A percentile compares a stretch with the other conserved stretches of the same genome.
Evolutionary conservation across 2,888 invertebrate species (phyloP).

Genomic region (Theristus sp.): DNA sequence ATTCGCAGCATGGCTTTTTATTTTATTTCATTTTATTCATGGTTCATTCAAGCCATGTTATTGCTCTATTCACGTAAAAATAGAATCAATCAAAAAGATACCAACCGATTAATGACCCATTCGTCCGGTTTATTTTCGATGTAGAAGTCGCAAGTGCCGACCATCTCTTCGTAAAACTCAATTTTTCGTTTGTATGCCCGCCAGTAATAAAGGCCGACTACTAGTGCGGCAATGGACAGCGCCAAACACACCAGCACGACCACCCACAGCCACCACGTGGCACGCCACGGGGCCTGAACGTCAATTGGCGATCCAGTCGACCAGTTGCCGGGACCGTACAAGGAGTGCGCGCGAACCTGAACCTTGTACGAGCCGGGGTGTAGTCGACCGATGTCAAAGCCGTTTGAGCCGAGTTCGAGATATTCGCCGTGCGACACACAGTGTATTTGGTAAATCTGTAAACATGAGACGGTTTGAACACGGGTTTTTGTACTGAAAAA

Average conservation of each 20-base stretch:
- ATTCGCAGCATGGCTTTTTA: too few species aligned
- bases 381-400: not conserved
- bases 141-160: not conserved
- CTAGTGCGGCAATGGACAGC: too few species aligned
- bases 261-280: too few species aligned
- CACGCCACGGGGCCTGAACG: not conserved
- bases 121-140: not conserved
- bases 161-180: not conserved
- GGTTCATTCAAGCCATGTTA: too few species aligned
- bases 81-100: not conserved
- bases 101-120: not conserved
- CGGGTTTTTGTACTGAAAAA: too few species aligned
- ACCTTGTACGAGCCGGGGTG: not conserved
- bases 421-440: not conserved
- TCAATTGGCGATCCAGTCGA: not conserved
- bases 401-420: not conserved
- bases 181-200: not conserved
- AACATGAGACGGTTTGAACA: not conserved
- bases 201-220: not conserved
- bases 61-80: not conserved
- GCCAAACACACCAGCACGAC: too few species aligned
- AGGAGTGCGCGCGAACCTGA: not conserved
- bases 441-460: not conserved
- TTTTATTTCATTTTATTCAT: too few species aligned
- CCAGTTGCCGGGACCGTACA: not conserved